phyloP scores from a whole-genome alignment of 1,140 invertebrate genomes.

The Sarcophaga bullata region DNA sequence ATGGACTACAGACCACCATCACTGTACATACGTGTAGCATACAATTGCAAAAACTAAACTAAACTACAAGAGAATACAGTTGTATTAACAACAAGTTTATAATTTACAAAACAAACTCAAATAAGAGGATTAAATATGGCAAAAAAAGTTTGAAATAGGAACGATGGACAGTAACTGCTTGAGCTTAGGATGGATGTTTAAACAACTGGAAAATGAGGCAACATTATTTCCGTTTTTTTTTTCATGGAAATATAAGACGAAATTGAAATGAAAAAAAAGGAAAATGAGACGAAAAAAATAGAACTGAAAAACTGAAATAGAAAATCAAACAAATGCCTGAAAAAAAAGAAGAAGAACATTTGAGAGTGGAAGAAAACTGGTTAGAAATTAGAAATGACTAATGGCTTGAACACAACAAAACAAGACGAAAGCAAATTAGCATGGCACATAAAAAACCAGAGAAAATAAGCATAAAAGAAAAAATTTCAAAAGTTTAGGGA shows the following conservation, averaged over 20 bases:
- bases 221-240: background rate
- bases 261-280: background rate
- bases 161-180: background rate
- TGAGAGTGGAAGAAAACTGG: background rate
- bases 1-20: too few species aligned
- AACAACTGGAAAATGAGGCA: background rate
- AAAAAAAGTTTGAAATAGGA: background rate
- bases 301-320: background rate
- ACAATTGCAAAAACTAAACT: too few species aligned
- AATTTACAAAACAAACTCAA: background rate
- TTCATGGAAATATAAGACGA: background rate
- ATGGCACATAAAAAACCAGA: background rate
- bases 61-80: too few species aligned
- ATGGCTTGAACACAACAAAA: background rate
- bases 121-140: background rate
- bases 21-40: too few species aligned
- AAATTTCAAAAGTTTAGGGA: background rate
- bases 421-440: background rate
- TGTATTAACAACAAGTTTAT: background rate
- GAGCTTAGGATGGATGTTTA: background rate
- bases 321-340: too few species aligned
- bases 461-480: background rate
- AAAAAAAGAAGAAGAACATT: too few species aligned
- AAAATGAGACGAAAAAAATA: background rate
- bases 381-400: slow-evolving; percentile 7